Evolutionary conservation across 1,140 invertebrate species (phyloP), one percentile per base, ranked within the genome.

Genomic region (Hylyphantes graminicola): DNA sequence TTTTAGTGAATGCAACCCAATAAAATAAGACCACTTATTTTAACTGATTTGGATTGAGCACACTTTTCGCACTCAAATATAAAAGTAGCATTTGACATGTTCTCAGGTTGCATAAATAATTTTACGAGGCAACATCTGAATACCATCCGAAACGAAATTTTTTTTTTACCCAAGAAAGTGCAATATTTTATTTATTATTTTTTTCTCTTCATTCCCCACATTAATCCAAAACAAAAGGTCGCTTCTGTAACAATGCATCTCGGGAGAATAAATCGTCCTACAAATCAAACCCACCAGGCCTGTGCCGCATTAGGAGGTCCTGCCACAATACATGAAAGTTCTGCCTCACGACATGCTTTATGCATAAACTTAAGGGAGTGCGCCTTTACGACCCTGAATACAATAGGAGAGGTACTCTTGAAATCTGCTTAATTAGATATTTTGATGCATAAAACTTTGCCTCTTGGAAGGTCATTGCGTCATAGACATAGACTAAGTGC

Each of bases 361-460:
- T 81, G 55, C 79, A 80, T 68, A 80, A 70, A 67, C 15, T 70
- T 59, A 55, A 48, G n/a, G 55, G 35, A 35, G 5, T n/a, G 35
- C 57, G 50, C 10, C 68, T 81, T 81, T 81, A 81, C n/a, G 79
- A 73, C 48, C 53, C 8, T 48, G 79, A 81, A 73, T 63, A 81
- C 79, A 81, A 81, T 81, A 64, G 67, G n/a, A 21, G 57, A 81
- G 79, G n/a, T 63, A 51, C 59, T 81, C 73, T 70, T 81, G 50
- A 68, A 80, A 59, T 68, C 64, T 73, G 54, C 48, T 70, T 73
- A 81, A 81, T 81, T 81, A 81, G 57, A 70, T 55, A 53, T 57
- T 70, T 78, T 61, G 13, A 61, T 64, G 59, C 64, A 74, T 76
- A 65, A 78, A 78, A 67, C 65, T 80, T 80, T 70, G 65, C 48